Evolutionary conservation across 2,888 invertebrate species (phyloP).

Genomic region (Ichneumoninae sp.): DNA sequence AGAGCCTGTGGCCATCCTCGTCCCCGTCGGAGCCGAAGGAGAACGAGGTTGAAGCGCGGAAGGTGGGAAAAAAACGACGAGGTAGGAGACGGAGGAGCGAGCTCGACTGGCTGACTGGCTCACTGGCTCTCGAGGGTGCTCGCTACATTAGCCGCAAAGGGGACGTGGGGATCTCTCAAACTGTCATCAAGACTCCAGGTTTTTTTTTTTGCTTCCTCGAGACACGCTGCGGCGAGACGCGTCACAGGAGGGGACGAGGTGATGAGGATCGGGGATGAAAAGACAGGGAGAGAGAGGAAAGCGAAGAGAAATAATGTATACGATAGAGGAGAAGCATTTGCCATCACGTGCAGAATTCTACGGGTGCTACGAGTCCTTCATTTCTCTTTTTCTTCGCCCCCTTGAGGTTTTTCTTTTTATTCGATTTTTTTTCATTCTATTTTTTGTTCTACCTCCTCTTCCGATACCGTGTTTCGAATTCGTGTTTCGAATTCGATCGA

Average conservation of each 20-base stretch:
- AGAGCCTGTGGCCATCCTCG: constrained; percentile 33
- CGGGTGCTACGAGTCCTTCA: constrained; percentile 39
- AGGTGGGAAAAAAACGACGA: constrained; percentile 12
- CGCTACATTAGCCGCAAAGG: constrained; percentile 77
- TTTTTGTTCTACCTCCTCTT: neutral
- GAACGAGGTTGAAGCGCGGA: constrained; percentile 18
- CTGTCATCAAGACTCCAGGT: constrained; percentile 79
- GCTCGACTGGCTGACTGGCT: constrained; percentile 42
- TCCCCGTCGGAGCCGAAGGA: constrained; percentile 27
- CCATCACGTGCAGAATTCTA: constrained; percentile 53
- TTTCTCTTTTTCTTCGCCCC: constrained; percentile 11
- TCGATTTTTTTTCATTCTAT: neutral
- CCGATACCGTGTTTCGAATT: neutral
- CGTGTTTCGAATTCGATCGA: constrained; percentile 39
- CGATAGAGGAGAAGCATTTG: constrained; percentile 42
- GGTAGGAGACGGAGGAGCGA: constrained; percentile 40
- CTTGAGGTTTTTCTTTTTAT: constrained; percentile 13
- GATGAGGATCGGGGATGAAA: constrained; percentile 41
- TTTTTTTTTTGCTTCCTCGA: constrained; percentile 46
- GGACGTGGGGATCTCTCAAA: constrained; percentile 77
- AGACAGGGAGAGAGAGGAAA: constrained; percentile 21
- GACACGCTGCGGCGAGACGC: constrained; percentile 52
- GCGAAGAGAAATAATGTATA: constrained; percentile 31
- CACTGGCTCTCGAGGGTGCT: constrained; percentile 60
- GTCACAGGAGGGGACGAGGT: constrained; percentile 31